These are phyloP conservation scores for Eulemur macaco DNA, from an alignment of 2,113 vertebrate species.

Conservation along the genomic window DNA sequence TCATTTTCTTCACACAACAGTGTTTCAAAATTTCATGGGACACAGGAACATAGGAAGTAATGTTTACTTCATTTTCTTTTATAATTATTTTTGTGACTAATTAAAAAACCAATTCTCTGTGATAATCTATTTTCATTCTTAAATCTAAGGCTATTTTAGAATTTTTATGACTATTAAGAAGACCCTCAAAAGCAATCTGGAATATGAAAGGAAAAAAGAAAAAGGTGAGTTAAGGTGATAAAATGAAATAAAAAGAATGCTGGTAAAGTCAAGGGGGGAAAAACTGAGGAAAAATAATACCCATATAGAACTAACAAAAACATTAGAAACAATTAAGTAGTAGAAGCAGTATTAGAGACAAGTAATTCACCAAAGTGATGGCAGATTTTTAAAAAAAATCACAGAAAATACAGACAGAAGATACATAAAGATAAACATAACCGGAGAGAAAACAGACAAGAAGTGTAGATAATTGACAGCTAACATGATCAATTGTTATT, in stretches of 20 bases:
- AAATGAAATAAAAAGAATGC: neutral
- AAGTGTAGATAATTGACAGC: neutral
- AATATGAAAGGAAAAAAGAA: neutral
- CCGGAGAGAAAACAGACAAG: neutral
- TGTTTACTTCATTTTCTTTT: slow-evolving; percentile 30
- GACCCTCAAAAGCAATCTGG: neutral
- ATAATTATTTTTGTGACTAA: slow-evolving; percentile 27
- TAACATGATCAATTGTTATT: neutral
- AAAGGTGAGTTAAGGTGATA: neutral
- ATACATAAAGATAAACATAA: neutral
- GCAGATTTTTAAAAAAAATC: neutral
- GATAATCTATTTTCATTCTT: slow-evolving; percentile 32
- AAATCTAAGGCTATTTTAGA: slow-evolving; percentile 29
- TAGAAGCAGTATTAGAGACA: neutral
- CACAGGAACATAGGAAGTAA: neutral
- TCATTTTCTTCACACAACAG: neutral
- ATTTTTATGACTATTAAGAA: slow-evolving; percentile 32
- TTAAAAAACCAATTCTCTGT: neutral
- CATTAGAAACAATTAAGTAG: neutral
- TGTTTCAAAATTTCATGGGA: neutral
- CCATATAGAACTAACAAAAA: neutral
- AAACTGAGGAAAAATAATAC: neutral
- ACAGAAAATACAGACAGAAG: neutral
- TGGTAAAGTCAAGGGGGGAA: too few species aligned
- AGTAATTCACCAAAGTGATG: neutral